Percentiles rank a stretch among this genome's conserved stretches.
These are phyloP conservation scores for Oreortyx pictus DNA, from an alignment of 2,797 vertebrate species.

Conservation along the genomic window DNA sequence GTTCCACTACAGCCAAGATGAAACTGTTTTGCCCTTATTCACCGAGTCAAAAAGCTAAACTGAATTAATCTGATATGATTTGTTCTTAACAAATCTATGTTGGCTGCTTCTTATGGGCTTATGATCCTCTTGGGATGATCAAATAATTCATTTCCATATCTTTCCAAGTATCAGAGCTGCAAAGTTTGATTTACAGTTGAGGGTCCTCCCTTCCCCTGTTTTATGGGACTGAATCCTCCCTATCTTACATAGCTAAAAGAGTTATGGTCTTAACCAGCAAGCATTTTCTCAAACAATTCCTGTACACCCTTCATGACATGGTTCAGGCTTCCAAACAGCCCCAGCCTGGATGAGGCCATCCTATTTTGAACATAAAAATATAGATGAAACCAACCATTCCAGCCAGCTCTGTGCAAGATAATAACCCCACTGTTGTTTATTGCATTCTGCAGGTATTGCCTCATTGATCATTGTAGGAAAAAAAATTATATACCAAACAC, in stretches of 20 bases:
- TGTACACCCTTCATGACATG: neutral
- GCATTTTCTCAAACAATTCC: neutral
- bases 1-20: neutral
- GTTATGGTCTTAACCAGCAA: neutral
- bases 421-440: neutral
- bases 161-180: neutral
- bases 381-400: neutral
- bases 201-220: neutral
- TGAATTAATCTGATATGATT: neutral
- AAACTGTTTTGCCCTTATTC: neutral
- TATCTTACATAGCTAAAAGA: neutral
- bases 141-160: neutral
- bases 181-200: conserved; percentile 9
- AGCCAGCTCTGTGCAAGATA: neutral
- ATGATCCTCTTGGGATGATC: neutral
- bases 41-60: neutral
- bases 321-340: neutral
- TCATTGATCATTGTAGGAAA: neutral
- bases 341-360: neutral
- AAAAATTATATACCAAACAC: neutral
- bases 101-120: neutral
- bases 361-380: neutral
- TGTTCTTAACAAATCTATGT: neutral
- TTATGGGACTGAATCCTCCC: neutral
- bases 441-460: neutral